Percentiles rank a stretch among this genome's conserved stretches.
These are phyloP conservation scores for Globodera ellingtonae DNA, from an alignment of 1,140 invertebrate species.

Conservation along the genomic window DNA sequence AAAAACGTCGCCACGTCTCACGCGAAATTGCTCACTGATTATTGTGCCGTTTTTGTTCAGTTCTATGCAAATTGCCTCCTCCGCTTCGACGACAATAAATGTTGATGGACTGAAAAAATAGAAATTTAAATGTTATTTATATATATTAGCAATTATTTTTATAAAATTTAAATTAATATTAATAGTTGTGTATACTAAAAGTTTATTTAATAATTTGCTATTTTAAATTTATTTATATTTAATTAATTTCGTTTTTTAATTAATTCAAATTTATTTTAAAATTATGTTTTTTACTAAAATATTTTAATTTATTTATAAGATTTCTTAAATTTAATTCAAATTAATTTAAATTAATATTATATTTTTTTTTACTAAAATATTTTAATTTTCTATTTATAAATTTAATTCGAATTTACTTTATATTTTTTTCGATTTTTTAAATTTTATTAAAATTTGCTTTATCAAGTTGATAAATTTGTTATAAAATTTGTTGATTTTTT, in stretches of 20 bases:
- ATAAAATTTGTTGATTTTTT: background rate
- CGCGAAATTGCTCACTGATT: slow-evolving; percentile 13
- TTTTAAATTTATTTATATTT: no score
- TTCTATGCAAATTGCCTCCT: slow-evolving; percentile 27
- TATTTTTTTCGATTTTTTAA: no score
- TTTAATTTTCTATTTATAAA: no score
- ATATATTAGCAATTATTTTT: background rate
- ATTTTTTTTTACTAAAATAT: no score
- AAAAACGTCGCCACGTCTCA: slow-evolving; percentile 29
- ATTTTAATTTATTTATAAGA: no score
- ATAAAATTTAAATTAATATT: background rate
- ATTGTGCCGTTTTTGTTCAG: slow-evolving; percentile 18
- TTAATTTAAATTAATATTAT: no score
- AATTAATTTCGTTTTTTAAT: no score
- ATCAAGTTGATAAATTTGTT: background rate
- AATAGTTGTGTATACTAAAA: background rate
- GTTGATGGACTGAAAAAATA: slow-evolving; percentile 16
- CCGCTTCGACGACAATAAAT: slow-evolving; percentile 23
- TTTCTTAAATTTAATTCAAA: no score
- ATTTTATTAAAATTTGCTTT: no score
- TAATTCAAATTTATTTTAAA: no score
- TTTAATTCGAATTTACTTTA: no score
- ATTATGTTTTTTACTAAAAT: no score
- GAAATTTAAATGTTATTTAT: slow-evolving; percentile 1
- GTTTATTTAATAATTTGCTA: background rate